Evolutionary conservation across 92 coral and sea anemone species (phyloP).

Genomic region (Epizoanthus stellaris): DNA sequence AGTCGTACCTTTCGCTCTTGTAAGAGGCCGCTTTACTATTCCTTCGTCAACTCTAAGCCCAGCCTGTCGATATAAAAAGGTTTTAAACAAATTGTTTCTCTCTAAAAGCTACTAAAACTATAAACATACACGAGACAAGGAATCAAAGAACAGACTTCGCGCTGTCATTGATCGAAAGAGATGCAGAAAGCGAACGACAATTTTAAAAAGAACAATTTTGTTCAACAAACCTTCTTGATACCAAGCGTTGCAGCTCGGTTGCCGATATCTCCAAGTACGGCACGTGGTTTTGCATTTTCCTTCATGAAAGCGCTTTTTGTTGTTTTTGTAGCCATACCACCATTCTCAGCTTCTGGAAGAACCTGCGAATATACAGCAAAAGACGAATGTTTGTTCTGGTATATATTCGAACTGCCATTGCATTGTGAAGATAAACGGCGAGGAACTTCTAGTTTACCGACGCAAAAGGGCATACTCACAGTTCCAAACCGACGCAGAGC

Average conservation of each 20-base stretch:
- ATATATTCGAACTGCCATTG: background rate
- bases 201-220: background rate
- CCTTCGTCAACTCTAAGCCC: background rate
- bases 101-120: background rate
- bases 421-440: background rate
- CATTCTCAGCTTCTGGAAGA: conserved; percentile 71
- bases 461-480: conserved; percentile 57
- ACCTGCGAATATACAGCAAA: conserved; percentile 52
- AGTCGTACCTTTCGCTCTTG: conserved; percentile 79
- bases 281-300: conserved; percentile 71
- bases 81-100: background rate
- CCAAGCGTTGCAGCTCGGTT: conserved; percentile 68
- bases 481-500: conserved; percentile 91
- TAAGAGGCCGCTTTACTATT: conserved; percentile 62
- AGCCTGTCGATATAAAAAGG: background rate
- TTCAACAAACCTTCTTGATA: conserved; percentile 47
- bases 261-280: conserved; percentile 90
- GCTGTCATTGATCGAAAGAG: no score
- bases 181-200: background rate
- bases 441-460: background rate
- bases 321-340: conserved; percentile 53
- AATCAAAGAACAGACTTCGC: background rate
- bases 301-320: conserved; percentile 58
- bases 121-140: background rate
- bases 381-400: background rate